Evolutionary conservation across 2,113 vertebrate species (phyloP), one percentile per base, ranked within the genome.

Genomic region (Brachionichthys hirsutus): DNA sequence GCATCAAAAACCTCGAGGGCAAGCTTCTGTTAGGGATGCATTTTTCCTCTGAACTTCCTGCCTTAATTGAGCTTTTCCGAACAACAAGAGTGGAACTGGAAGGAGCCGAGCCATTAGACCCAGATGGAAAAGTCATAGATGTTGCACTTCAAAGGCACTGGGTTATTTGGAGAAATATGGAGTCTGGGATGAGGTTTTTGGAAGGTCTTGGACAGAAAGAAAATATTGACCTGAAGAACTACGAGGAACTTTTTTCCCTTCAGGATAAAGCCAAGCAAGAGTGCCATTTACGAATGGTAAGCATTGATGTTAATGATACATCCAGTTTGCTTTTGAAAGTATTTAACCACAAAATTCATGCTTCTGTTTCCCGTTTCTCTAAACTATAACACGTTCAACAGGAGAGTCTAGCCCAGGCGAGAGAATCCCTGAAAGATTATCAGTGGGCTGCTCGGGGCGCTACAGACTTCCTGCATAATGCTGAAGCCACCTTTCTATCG

Each of bases 271-370:
- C 90, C 58, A 85, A 87, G 46, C 49, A 79, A 30, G 87, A 88
- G 52, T 87, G 94, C 63, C 73, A 84, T 72, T 65, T 70, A 5
- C 89, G 55, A 36, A 89, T 81, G 85, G 96, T 98, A 89, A 92
- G 93, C 78, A 73, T 48, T 7, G 17, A 47, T 12, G 14, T 36
- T 47, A 4, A 2, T 2, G 1, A 20, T 19, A 9, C n/a, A 36
- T 46, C 1, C 2, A 13, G 0, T 10, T 4, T n/a, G n/a, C n/a
- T 20, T 30, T 54, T 44, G 8, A 46, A 36, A 6, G 20, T 40
- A 10, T 24, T 18, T 18, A 4, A 44, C 15, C 12, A 49, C 16
- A 2, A 0, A 2, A 10, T 46, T 20, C 0, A 35, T 15, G 5
- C 4, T 14, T 60, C 51, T 18, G 6, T 24, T 8, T 56, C 11